Conservation (phyloP, 2,888 invertebrate species). For the Scotopteryx bipunctaria region DNA sequence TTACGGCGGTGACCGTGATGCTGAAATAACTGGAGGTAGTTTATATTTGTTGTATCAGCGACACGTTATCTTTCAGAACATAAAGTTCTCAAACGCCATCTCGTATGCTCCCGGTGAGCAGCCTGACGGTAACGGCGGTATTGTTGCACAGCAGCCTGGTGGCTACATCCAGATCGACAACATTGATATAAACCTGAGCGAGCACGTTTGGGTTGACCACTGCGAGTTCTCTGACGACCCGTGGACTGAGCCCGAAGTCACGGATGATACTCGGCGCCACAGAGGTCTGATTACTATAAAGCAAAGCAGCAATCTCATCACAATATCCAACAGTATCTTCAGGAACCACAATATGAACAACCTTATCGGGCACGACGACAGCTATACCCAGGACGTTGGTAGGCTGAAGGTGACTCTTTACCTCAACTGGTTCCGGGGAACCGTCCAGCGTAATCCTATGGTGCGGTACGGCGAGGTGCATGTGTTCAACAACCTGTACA, state of each 20-base stretch:
- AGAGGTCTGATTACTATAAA: constrained; percentile 18
- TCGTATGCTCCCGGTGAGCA: constrained; percentile 18
- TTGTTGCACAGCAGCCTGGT: constrained; percentile 7
- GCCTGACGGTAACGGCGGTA: constrained; percentile 24
- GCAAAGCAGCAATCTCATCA: neutral
- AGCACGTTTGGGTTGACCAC: constrained; percentile 20
- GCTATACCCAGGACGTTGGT: constrained; percentile 6
- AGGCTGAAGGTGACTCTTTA: constrained; percentile 18
- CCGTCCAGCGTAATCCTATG: constrained; percentile 21
- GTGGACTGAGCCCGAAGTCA: constrained; percentile 5
- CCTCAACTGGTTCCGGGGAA: constrained; percentile 25
- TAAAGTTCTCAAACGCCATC: constrained; percentile 16
- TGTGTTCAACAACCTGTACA: constrained; percentile 24
- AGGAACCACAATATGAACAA: constrained; percentile 26
- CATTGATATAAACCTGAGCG: constrained; percentile 12
- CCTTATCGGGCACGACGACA: constrained; percentile 20
- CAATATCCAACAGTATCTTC: constrained; percentile 24
- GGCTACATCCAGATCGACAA: constrained; percentile 1
- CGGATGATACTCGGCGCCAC: constrained; percentile 15
- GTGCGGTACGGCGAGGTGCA: constrained; percentile 25
- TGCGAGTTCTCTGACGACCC: constrained; percentile 26
- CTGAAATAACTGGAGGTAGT: constrained; percentile 22
- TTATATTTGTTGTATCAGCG: constrained; percentile 7
- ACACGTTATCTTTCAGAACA: constrained; percentile 24
- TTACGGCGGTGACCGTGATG: constrained; percentile 5